Conservation (phyloP, 2,113 vertebrate species). For the Baryphthengus martii region DNA sequence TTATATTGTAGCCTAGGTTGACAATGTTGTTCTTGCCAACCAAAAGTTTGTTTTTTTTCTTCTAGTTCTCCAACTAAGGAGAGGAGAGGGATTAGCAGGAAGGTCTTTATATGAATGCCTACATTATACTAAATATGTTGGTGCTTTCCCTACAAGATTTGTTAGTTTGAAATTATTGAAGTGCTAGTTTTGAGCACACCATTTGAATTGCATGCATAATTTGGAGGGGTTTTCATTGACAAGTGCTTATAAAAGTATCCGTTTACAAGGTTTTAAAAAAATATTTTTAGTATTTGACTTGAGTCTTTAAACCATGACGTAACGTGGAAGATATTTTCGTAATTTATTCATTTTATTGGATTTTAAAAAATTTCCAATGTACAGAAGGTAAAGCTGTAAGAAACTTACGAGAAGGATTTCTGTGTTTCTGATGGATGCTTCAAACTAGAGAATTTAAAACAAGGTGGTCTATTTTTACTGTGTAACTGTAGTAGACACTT, state of each 20-base stretch:
- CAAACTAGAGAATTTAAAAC: slow-evolving; percentile 12
- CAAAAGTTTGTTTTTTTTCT: background rate
- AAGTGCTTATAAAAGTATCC: background rate
- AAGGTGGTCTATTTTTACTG: background rate
- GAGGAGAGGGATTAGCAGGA: background rate
- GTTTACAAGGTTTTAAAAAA: background rate
- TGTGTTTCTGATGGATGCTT: slow-evolving; percentile 9
- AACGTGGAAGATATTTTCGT: background rate
- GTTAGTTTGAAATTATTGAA: background rate
- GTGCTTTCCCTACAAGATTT: background rate
- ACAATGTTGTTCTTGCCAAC: background rate
- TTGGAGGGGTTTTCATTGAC: background rate
- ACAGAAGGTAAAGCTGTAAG: background rate
- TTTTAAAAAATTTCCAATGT: background rate
- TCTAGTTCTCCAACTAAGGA: background rate
- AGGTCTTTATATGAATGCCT: too few relatives aligned
- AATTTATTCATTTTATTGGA: background rate
- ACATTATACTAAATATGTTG: too few relatives aligned
- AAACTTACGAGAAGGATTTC: background rate
- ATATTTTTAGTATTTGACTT: background rate
- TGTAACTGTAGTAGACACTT: slow-evolving; percentile 1
- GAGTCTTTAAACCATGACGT: background rate
- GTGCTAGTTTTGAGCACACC: background rate
- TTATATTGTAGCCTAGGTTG: background rate
- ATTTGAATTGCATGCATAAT: background rate